A percentile compares a stretch with the other conserved stretches of the same genome.
Evolutionary conservation across 1,140 invertebrate species (phyloP).

Genomic region (Antheraea pernyi): DNA sequence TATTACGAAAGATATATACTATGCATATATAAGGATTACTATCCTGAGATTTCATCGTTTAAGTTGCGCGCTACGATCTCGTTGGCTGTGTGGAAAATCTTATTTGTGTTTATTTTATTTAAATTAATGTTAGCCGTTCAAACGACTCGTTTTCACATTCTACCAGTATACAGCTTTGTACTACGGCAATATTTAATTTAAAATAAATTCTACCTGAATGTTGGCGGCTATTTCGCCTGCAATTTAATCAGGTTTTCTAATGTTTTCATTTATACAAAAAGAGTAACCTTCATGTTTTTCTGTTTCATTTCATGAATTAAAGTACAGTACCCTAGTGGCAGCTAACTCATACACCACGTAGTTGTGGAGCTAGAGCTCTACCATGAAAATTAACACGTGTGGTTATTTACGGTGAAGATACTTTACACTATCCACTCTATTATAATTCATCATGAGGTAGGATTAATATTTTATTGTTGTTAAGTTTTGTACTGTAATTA

Average conservation of each 20-base stretch:
- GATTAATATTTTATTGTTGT: no score
- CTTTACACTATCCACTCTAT: no score
- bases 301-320: neutral
- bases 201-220: neutral
- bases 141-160: neutral
- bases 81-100: neutral
- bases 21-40: neutral
- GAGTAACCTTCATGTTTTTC: neutral
- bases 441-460: no score
- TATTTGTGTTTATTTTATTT: neutral
- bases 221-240: neutral
- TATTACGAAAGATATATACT: conserved; percentile 23
- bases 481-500: no score
- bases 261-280: neutral
- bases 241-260: neutral
- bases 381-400: no score
- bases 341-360: no score
- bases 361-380: no score
- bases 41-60: neutral
- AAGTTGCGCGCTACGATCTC: neutral
- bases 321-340: no score
- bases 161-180: no score
- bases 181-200: neutral
- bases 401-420: no score
- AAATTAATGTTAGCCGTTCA: neutral